Evolutionary conservation across 2,797 vertebrate species (phyloP), one percentile per base, ranked within the genome.

Genomic region (Scomberomorus guttatus): DNA sequence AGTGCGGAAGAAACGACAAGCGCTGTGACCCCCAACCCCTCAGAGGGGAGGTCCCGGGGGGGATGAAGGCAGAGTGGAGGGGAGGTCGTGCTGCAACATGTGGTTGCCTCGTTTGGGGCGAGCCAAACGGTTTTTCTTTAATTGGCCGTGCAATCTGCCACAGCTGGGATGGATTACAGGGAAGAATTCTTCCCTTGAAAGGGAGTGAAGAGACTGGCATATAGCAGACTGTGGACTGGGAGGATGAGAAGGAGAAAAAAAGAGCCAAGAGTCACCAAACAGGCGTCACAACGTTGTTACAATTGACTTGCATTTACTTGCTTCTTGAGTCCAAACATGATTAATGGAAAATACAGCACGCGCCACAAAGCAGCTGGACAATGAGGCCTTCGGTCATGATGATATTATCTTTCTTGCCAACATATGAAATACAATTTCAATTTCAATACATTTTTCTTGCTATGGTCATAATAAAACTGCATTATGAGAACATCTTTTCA

Each of bases 161-260:
- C 96, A 97, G 96, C 96, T 97, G 97, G 93, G 94, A 95, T 69
- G 92, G 93, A 97, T 97, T 97, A 97, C 87, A 78, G 81, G 90
- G 87, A 90, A 90, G 94, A 93, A 94, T 95, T 95, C 93, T 91
- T 94, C 92, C 93, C 90, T 94, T 87, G 81, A 83, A 88, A 87
- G 58, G 63, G 70, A 91, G 61, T 17, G 27, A 55, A 24, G 78
- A 83, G 78, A 65, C 78, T 89, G 91, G 88, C 77, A 90, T 75
- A 63, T 69, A 70, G 72, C n/a, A 66, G 60, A 64, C 62, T 2
- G 32, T 39, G 55, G 59, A 69, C 39, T 29, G 58, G 74, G 56
- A 85, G 44, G 70, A 39, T 58, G 73, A 72, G 54, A 59, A 72
- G 42, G 34, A 57, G 44, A 29, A 46, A 29, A 46, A 29, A 51